phyloP scores from a whole-genome alignment of 2,113 vertebrate species.

The Eptesicus fuscus region DNA sequence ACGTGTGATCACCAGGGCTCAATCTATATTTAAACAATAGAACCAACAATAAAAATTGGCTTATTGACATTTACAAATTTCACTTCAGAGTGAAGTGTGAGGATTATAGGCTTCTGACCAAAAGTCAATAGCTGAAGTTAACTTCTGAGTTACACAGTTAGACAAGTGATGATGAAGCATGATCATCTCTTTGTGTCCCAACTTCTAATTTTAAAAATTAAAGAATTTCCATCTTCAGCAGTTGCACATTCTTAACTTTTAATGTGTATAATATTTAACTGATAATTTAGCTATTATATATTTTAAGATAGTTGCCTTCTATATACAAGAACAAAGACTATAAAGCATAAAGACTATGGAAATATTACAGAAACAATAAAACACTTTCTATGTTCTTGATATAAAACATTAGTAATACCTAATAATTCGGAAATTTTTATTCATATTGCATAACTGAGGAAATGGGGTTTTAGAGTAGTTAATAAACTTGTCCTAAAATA shows the following conservation, averaged over 20 bases:
- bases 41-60: slow-evolving; percentile 47
- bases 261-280: not conserved
- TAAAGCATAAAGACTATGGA: not conserved
- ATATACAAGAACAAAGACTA: not conserved
- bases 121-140: not conserved
- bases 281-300: not conserved
- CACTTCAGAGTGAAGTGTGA: not conserved
- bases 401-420: not conserved
- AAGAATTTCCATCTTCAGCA: not conserved
- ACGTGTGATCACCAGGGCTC: slow-evolving; percentile 10
- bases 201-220: not conserved
- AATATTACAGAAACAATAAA: not conserved
- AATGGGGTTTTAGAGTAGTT: not conserved
- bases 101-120: not conserved
- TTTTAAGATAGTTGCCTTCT: not conserved
- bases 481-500: not conserved
- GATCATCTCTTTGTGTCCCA: not conserved
- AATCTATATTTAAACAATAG: slow-evolving; percentile 48
- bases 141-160: not conserved
- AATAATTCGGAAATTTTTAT: not conserved
- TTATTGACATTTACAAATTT: slow-evolving; percentile 16
- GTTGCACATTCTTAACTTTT: not conserved
- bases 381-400: not conserved
- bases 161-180: not conserved
- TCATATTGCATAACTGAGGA: not conserved